Percentiles rank a stretch among this genome's conserved stretches.
Conservation (phyloP, 2,113 vertebrate genomes). For the Noturus placidus region DNA sequence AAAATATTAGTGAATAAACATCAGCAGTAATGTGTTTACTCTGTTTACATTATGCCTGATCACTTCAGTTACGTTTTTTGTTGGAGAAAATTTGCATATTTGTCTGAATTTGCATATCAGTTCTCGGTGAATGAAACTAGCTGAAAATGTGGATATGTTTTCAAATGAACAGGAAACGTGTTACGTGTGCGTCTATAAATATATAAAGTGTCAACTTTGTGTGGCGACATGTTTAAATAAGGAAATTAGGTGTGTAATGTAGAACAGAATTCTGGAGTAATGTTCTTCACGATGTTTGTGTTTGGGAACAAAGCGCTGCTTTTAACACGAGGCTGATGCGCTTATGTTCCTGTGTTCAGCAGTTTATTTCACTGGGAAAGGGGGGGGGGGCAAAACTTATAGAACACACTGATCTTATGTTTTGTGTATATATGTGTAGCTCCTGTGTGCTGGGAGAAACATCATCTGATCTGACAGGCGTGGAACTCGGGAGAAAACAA, state of each 20-base stretch:
- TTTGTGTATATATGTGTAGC: neutral
- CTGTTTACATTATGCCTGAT: too few species aligned
- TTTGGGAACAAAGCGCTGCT: neutral
- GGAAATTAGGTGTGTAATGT: neutral
- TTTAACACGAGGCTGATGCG: neutral
- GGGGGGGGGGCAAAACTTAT: neutral
- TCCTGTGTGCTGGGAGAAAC: neutral
- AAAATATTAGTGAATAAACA: too few species aligned
- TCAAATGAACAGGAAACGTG: neutral
- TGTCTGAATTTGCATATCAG: neutral
- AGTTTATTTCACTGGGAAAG: neutral
- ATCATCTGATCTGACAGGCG: conserved; percentile 12
- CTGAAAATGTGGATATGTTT: neutral
- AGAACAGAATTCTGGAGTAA: neutral
- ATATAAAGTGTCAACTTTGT: neutral
- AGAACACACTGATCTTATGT: conserved; percentile 39
- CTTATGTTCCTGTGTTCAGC: neutral
- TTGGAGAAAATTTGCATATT: neutral
- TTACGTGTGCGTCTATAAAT: neutral
- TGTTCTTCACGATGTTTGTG: too few species aligned
- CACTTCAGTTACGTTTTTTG: too few species aligned
- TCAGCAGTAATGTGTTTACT: too few species aligned
- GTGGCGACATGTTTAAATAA: neutral
- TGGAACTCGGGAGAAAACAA: neutral
- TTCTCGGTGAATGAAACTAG: neutral